These are phyloP conservation scores for Phymastichus coffea DNA, from an alignment of 1,140 invertebrate genomes.

Conservation along the genomic window DNA sequence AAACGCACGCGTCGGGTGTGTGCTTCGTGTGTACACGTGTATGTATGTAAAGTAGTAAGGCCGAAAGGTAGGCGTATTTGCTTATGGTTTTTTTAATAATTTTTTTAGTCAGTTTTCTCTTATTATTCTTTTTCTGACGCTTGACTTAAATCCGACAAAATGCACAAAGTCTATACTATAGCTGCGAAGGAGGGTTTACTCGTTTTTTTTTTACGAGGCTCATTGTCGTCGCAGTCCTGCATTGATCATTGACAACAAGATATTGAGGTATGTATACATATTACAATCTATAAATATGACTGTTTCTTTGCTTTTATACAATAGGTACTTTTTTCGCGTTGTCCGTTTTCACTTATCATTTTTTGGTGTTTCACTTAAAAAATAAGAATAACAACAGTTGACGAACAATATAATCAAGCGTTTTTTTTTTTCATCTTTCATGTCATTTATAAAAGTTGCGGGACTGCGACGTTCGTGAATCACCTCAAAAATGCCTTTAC, in stretches of 20 bases:
- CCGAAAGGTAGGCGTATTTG: conserved; percentile 48
- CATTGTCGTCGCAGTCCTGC: not conserved
- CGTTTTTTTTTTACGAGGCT: not conserved
- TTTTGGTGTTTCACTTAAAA: conserved; percentile 23
- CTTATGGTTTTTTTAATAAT: conserved; percentile 8
- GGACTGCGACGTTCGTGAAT: conserved; percentile 9
- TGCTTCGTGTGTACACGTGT: not conserved
- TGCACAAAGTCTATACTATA: not conserved
- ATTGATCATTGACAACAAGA: conserved; percentile 27
- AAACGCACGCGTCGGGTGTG: conserved; percentile 26
- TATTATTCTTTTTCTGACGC: conserved; percentile 10
- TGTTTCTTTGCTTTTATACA: conserved; percentile 41
- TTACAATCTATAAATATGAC: conserved; percentile 26
- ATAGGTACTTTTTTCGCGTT: conserved; percentile 16
- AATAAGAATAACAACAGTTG: conserved; percentile 33
- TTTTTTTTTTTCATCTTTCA: conserved; percentile 28
- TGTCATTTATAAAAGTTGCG: not conserved
- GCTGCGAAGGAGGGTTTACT: conserved; percentile 3
- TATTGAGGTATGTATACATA: conserved; percentile 32
- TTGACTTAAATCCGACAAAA: conserved; percentile 13
- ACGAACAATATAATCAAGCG: conserved; percentile 34
- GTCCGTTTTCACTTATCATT: conserved; percentile 9
- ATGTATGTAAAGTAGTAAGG: conserved; percentile 47
- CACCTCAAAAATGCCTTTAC: conserved; percentile 28
- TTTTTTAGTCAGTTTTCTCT: conserved; percentile 3